A percentile compares a stretch with the other conserved stretches of the same genome.
phyloP scores from a whole-genome alignment of 2,888 invertebrate genomes.

The Sinotaia quadrata region DNA sequence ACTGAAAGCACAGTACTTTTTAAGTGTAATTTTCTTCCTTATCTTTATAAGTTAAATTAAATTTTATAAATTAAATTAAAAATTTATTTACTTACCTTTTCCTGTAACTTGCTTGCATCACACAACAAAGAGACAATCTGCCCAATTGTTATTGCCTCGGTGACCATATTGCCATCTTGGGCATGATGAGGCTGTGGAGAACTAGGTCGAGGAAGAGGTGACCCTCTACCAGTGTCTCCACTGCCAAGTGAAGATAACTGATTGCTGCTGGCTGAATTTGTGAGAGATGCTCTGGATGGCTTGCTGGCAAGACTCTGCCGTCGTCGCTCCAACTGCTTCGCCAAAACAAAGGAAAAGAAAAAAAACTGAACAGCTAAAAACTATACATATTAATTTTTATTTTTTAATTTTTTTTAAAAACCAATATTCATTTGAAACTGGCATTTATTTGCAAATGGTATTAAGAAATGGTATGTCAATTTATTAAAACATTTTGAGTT shows the following conservation, averaged over 20 bases:
- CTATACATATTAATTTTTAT: too few relatives aligned
- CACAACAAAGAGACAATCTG: conserved; percentile 63
- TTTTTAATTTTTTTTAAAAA: too few relatives aligned
- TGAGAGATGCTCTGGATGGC: conserved; percentile 20
- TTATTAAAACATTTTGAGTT: too few relatives aligned
- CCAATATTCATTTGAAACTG: too few relatives aligned
- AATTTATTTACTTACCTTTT: conserved; percentile 41
- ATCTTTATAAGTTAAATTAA: neutral
- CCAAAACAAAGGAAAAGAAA: too few relatives aligned
- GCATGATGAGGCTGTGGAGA: conserved; percentile 28
- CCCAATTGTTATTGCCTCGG: conserved; percentile 53
- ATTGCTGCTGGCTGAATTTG: conserved; percentile 20
- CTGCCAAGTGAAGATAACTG: conserved; percentile 19
- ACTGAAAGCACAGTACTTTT: too few relatives aligned
- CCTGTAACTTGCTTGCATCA: conserved; percentile 55
- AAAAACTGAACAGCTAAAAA: too few relatives aligned
- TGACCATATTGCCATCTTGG: conserved; percentile 27
- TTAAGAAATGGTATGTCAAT: too few relatives aligned
- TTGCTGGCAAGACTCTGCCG: conserved; percentile 26
- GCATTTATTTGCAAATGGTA: too few relatives aligned
- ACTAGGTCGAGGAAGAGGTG: conserved; percentile 34
- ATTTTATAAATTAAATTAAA: neutral
- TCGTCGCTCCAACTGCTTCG: conserved; percentile 15
- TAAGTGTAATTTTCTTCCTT: too few relatives aligned
- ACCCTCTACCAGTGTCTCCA: conserved; percentile 26